Base-by-base conservation (phyloP, 2,888 invertebrate species). In the Globia sparganii region DNA sequence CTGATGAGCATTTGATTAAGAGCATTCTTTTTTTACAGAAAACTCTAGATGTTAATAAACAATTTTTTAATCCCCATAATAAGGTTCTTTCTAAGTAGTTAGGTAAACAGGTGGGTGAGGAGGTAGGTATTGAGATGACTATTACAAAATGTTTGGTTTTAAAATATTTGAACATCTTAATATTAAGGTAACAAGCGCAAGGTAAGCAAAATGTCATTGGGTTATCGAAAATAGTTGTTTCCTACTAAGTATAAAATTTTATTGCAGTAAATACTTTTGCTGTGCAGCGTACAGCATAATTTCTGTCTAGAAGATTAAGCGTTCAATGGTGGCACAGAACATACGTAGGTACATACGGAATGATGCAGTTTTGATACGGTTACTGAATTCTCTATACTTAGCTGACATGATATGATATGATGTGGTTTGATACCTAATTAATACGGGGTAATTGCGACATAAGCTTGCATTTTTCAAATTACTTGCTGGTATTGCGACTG, bases 291-390 rank as follows among this genome's bases (percentile, higher is more conserved):
- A 76, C 73, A 34, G 18, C 59, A 81, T 76, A 65, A 77, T 78
- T 76, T 74, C 61, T 75, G 73, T 49, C 25, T 28, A 58, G 37
- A 77, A 69, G 73, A 87, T 77, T 73, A 87, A 75, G 85, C 73
- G 49, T 56, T 77, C 67, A 77, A 31, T 75, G 58, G 61, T 77
- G 49, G 69, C 43, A 43, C 53, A 66, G 28, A 77, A 64, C 31
- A 61, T 34, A 69, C 28, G 21, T 34, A 69, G 25, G 21, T 25
- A 53, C 40, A 31, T 31, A 53, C 13, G 65, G 31, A 62, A 75
- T 67, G 40, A 59, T 73, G 75, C 66, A 75, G 77, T 73, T 77
- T 84, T 84, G 68, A 86, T 75, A 73, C 68, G 69, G 31, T 75
- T 56, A 77, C 72, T 72, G 49, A 64, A 80, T 86, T 73, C 58